Base-by-base conservation (phyloP, 2,113 vertebrate species). In the Equus przewalskii region DNA sequence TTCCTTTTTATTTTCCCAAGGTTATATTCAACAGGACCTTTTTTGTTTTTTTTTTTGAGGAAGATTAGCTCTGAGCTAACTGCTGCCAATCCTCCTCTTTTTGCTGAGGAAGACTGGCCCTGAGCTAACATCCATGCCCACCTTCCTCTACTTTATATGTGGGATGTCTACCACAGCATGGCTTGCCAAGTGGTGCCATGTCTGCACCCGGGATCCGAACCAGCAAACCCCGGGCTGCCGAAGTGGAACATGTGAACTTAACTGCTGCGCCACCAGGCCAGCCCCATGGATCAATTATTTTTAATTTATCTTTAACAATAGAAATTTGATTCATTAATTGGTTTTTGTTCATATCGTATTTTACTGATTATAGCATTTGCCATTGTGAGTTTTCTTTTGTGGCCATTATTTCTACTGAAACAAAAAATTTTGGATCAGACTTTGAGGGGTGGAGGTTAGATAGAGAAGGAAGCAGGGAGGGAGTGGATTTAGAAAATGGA, bases 321-420 rank as follows among this genome's bases (percentile, higher is more conserved):
- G 13, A 89, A 75, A 85, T 33, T 67, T 87, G 65, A 56, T 93
- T 93, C 19, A 89, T 95, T 86, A 56, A 46, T 30, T 92, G 33
- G 6, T 86, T 87, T 89, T 83, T 41, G 65, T 64, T 28, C 65
- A 76, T 30, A n/a, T 87, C 36, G 58, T 79, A 54, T 56, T 81
- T 88, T 76, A 56, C 28, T 82, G 18, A 88, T 67, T 44, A 46
- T 41, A 69, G n/a, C 70, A 79, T 36, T 88, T 93, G 46, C 30
- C 33, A 64, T 14, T 54, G 33, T 86, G 81, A 85, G 24, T 70
- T 92, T 72, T 89, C 54, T 81, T 87, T 88, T 95, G 56, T 82
- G 72, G 9, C 14, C 33, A 54, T 80, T 91, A 65, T 88, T 96
- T 95, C 49, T 84, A 62, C 22, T 80, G 56, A 80, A 80, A 81